Percentiles rank a stretch among this genome's conserved stretches.
These are phyloP conservation scores for Cavia aperea DNA, from an alignment of 2,113 vertebrate genomes.

Conservation along the genomic window DNA sequence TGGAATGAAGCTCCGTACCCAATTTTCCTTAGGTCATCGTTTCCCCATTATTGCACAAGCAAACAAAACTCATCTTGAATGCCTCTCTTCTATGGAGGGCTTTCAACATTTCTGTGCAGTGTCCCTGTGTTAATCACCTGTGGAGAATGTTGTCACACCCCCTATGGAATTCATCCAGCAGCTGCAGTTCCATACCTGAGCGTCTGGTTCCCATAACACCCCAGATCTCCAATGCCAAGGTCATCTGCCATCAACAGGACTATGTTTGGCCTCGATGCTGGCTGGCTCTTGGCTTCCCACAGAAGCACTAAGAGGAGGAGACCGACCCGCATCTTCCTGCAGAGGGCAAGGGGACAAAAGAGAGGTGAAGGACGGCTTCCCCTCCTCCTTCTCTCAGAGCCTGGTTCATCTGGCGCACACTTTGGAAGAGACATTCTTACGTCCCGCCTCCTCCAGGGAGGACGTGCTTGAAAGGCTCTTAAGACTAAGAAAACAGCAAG, in stretches of 20 bases:
- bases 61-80: neutral
- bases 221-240: constrained; percentile 89
- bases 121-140: accelerated
- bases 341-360: neutral
- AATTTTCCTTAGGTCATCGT: neutral
- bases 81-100: neutral
- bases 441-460: accelerated
- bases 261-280: constrained; percentile 75
- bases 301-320: constrained; percentile 60
- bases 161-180: accelerated
- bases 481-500: neutral
- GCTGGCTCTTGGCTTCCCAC: neutral
- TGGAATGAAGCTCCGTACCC: neutral
- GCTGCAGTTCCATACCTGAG: constrained; percentile 77
- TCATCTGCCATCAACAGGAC: constrained; percentile 89
- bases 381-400: neutral
- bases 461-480: accelerated
- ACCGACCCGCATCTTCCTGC: constrained; percentile 75
- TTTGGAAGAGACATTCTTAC: accelerated
- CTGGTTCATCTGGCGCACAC: neutral
- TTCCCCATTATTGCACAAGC: neutral
- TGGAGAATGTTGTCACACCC: accelerated
- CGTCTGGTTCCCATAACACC: constrained; percentile 89
- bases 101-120: accelerated
- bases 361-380: neutral